Base-by-base conservation (phyloP, 2,888 invertebrate genomes). In the Tortrix viridana region DNA sequence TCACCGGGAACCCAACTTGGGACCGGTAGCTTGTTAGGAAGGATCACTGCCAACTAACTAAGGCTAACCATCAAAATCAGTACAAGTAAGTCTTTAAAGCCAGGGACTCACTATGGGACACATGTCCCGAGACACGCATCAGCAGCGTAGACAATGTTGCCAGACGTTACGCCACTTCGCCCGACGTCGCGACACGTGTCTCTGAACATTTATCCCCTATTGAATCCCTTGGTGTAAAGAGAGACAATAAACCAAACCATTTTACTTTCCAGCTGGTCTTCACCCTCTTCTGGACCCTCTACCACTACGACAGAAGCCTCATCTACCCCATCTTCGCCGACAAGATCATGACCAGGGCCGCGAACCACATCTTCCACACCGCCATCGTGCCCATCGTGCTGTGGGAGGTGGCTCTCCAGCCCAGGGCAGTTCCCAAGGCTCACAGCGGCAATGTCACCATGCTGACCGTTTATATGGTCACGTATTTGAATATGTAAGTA, bases 321-420 rank as follows among this genome's bases (percentile, higher is more conserved):
- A 81, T 91, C 1, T 84, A 80, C 54, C 91, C 89, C 0, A 68
- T 68, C 0, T 81, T 73, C 26, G 64, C 82, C 0, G 88, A 89
- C 38, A 71, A 75, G 14, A 65, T 85, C 0, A 67, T 91, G 5
- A 75, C 80, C 0, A 66, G 71, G 0, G 62, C 75, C 0, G 80
- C 84, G 0, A 90, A 90, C 63, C 91, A 91, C 12, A 75, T 89
- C 0, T 77, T 89, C 14, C 91, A 91, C 18, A 85, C 90, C 0
- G 68, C 77, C 3, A 86, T 90, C 4, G 62, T 87, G 0, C 85
- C 86, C 0, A 69, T 88, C 0, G 83, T 71, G 0, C 1, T 89
- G 0, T 85, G 83, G 80, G 91, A 91, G 55, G 48, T 85, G 0
- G 1, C 77, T 0, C 80, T 80, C 16, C 74, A 77, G 18, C 82